These are phyloP conservation scores for Synergus gifuensis DNA, from an alignment of 2,888 invertebrate genomes.

Conservation along the genomic window DNA sequence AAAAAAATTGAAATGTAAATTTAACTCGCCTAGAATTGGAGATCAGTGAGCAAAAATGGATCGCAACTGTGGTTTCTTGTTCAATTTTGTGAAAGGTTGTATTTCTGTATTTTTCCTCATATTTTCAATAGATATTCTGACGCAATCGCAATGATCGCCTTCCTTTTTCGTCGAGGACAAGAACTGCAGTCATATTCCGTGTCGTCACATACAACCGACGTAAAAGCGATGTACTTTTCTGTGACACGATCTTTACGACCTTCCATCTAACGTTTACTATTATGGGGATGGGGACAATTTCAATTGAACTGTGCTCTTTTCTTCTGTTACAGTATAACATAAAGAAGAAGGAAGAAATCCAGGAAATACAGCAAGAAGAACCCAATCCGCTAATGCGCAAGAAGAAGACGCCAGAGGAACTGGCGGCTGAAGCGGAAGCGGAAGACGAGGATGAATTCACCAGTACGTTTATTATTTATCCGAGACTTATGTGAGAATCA, in stretches of 20 bases:
- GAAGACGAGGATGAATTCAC: slow-evolving; percentile 98
- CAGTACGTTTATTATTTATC: slow-evolving; percentile 83
- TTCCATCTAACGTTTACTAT: slow-evolving; percentile 42
- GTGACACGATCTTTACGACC: slow-evolving; percentile 26
- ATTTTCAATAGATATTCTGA: background rate
- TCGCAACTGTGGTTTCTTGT: background rate
- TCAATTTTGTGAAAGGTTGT: background rate
- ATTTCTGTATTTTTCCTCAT: background rate
- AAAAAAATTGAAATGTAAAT: background rate
- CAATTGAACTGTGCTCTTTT: slow-evolving; percentile 41
- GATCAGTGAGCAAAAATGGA: background rate
- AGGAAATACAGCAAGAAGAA: slow-evolving; percentile 90
- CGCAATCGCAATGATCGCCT: background rate
- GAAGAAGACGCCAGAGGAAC: slow-evolving; percentile 98
- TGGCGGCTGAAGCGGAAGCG: slow-evolving; percentile 97
- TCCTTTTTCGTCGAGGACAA: background rate
- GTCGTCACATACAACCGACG: background rate
- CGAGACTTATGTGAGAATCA: background rate
- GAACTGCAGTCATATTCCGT: background rate
- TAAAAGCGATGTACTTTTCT: slow-evolving; percentile 24
- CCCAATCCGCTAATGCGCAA: slow-evolving; percentile 97
- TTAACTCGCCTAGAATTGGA: background rate
- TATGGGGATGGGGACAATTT: slow-evolving; percentile 35
- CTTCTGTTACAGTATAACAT: slow-evolving; percentile 94
- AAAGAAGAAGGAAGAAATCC: slow-evolving; percentile 97